Evolutionary conservation across 2,888 invertebrate genomes (phyloP).

Genomic region (Eupithecia dodoneata): DNA sequence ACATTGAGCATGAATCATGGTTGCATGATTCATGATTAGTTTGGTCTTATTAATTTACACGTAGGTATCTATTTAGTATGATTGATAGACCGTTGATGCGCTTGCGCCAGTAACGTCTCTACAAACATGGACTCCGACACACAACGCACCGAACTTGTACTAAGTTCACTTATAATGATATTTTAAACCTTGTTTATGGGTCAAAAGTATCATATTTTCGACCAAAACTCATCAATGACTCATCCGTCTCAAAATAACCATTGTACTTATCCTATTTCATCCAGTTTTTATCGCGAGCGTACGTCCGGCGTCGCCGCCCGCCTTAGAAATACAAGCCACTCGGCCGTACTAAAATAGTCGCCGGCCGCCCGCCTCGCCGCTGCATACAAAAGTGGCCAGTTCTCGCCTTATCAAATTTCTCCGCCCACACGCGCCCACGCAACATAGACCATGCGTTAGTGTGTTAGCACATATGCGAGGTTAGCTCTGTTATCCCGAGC

Average conservation of each 20-base stretch:
- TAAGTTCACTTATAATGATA: not conserved
- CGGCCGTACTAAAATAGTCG: slow-evolving; percentile 75
- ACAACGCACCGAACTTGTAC: slow-evolving; percentile 10
- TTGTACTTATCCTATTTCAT: slow-evolving; percentile 36
- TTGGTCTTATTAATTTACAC: not conserved
- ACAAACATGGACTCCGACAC: slow-evolving; percentile 12
- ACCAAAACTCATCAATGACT: slow-evolving; percentile 17
- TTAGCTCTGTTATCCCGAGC: slow-evolving; percentile 56
- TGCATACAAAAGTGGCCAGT: slow-evolving; percentile 82
- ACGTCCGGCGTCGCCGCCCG: slow-evolving; percentile 45
- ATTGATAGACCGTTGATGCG: not conserved
- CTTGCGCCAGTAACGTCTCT: slow-evolving; percentile 6
- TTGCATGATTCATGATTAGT: not conserved
- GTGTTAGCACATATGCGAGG: slow-evolving; percentile 69
- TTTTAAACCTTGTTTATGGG: slow-evolving; percentile 28
- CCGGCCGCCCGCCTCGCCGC: slow-evolving; percentile 56
- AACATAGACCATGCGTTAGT: slow-evolving; percentile 76
- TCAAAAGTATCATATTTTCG: slow-evolving; percentile 36
- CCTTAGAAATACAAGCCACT: slow-evolving; percentile 62
- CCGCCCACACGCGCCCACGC: slow-evolving; percentile 76
- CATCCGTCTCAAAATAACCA: slow-evolving; percentile 31
- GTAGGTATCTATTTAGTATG: not conserved
- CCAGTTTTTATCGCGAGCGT: slow-evolving; percentile 27
- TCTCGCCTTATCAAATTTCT: slow-evolving; percentile 82
- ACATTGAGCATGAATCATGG: not conserved